These are phyloP conservation scores for Delichon dasypus DNA, from an alignment of 2,797 vertebrate genomes.

Conservation along the genomic window DNA sequence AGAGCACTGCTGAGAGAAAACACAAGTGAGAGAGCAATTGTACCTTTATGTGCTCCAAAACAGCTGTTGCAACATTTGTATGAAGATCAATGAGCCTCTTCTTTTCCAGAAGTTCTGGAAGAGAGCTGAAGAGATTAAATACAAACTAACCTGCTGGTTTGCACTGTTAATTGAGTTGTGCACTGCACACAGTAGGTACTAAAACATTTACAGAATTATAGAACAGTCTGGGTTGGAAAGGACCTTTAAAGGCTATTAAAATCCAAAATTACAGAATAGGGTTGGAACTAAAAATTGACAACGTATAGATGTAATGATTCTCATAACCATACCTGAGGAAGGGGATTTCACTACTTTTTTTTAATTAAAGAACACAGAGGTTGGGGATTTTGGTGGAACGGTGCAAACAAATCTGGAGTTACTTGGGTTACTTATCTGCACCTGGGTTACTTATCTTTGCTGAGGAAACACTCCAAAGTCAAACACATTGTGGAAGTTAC, in stretches of 20 bases:
- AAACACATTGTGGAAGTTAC: not conserved
- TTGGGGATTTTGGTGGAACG: not conserved
- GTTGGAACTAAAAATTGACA: not conserved
- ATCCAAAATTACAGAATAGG: not conserved
- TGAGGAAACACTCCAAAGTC: not conserved
- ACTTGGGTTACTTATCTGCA: too few relatives aligned
- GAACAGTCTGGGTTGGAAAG: not conserved
- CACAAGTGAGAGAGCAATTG: not conserved
- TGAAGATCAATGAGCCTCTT: constrained; percentile 97
- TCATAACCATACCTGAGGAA: not conserved
- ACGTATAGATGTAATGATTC: not conserved
- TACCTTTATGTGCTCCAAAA: constrained; percentile 99
- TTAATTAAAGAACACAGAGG: not conserved
- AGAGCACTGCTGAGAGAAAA: not conserved
- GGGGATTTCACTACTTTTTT: not conserved
- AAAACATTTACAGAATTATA: not conserved
- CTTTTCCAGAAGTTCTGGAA: constrained; percentile 97
- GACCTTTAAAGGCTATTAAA: not conserved
- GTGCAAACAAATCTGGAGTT: not conserved
- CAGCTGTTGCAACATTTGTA: constrained; percentile 96
- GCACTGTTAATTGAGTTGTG: not conserved
- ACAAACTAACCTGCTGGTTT: constrained; percentile 54
- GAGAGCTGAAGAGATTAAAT: constrained; percentile 84
- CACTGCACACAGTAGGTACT: not conserved
- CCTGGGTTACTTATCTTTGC: not conserved